Percentiles rank a stretch among this genome's conserved stretches.
phyloP scores from a whole-genome alignment of 1,140 invertebrate genomes.

The Steinernema feltiae region DNA sequence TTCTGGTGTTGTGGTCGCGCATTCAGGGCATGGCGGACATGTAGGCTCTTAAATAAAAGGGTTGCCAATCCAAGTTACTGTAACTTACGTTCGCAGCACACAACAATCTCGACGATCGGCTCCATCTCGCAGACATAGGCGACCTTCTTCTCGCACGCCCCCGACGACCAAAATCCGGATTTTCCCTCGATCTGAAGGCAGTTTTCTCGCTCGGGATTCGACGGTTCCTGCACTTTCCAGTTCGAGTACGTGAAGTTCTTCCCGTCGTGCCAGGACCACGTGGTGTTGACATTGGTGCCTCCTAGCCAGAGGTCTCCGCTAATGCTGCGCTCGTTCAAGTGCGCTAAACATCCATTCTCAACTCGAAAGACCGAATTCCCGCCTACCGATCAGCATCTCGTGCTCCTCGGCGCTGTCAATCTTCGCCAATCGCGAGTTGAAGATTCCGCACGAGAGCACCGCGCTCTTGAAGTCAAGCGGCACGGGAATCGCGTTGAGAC shows the following conservation, averaged over 20 bases:
- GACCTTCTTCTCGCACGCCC: neutral
- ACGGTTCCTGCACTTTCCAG: neutral
- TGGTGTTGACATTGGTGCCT: neutral
- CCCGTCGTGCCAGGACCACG: conserved; percentile 4
- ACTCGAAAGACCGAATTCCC: neutral
- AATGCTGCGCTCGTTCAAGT: neutral
- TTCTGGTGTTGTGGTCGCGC: neutral
- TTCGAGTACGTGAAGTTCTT: neutral
- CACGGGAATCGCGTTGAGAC: conserved; percentile 5
- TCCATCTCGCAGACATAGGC: neutral
- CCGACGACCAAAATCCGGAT: neutral
- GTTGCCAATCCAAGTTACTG: too few species aligned
- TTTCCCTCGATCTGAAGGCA: neutral
- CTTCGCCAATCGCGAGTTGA: neutral
- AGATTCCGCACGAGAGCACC: neutral
- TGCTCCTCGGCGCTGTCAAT: neutral
- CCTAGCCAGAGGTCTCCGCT: neutral
- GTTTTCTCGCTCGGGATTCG: neutral
- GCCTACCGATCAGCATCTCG: neutral
- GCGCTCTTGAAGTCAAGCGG: neutral
- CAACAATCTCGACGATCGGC: neutral
- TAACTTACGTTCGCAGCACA: too few species aligned
- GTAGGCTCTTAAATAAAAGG: neutral
- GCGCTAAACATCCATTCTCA: too few species aligned
- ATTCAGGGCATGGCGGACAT: neutral